Conservation (phyloP, 2,888 invertebrate genomes). For the Penaeus monodon region DNA sequence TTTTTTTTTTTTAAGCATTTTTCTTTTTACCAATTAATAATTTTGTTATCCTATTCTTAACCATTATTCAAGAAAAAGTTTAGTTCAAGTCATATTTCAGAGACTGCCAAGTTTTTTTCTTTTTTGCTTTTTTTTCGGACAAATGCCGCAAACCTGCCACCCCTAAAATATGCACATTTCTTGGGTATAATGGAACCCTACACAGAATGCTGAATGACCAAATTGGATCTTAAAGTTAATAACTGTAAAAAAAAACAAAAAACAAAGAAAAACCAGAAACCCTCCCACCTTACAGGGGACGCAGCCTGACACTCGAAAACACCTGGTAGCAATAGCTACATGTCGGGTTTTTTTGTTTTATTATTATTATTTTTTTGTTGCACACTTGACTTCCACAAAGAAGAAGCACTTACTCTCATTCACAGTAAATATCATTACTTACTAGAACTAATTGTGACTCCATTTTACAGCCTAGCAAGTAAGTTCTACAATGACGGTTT, state of each 20-base stretch:
- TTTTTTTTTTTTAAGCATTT: neutral
- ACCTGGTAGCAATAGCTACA: slow-evolving; percentile 34
- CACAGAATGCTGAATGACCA: no score
- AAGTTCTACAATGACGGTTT: slow-evolving; percentile 50
- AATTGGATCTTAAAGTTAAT: neutral
- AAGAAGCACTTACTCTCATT: slow-evolving; percentile 43
- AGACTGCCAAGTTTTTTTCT: no score
- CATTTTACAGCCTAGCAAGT: slow-evolving; percentile 56
- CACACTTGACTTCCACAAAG: slow-evolving; percentile 50
- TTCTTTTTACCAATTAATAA: no score
- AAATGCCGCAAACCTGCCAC: no score
- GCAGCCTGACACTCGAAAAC: slow-evolving; percentile 32
- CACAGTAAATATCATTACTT: slow-evolving; percentile 53
- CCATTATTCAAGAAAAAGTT: no score
- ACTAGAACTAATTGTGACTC: slow-evolving; percentile 55
- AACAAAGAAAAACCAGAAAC: neutral
- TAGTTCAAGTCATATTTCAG: no score
- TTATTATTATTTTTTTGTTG: slow-evolving; percentile 36
- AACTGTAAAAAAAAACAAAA: slow-evolving; percentile 5
- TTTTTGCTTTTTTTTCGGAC: no score
- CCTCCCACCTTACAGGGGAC: slow-evolving; percentile 28
- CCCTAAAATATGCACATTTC: no score
- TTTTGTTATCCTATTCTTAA: no score
- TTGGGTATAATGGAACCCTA: no score
- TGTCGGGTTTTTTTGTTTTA: slow-evolving; percentile 13